Evolutionary conservation across 2,797 vertebrate genomes (phyloP), one percentile per base, ranked within the genome.

Genomic region (Pseudomugil gertrudae): DNA sequence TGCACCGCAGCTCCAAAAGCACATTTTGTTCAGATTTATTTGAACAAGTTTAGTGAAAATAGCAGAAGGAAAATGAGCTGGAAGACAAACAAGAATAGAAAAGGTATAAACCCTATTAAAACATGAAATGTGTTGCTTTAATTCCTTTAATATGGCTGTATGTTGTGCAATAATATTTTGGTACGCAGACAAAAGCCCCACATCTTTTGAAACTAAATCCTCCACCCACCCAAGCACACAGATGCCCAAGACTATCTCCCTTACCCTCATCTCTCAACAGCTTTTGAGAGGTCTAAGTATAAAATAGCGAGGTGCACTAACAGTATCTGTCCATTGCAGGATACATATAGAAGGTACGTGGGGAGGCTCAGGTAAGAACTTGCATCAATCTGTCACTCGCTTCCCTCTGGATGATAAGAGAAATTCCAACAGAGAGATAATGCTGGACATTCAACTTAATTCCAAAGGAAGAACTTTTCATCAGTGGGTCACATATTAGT

Each of bases 191-290:
- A 90, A 89, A 89, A 89, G 81, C 66, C 50, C 74, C 61, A 59
- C 92, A 90, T 89, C 90, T 87, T 69, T 55, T 91, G 95, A 95
- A 94, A 95, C 90, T 81, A 72, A 93, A 95, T 88, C 87, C 82
- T 45, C 43, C 83, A 90, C 87, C 91, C 91, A 87, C 87, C 90
- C 95, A 94, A 90, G 92, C 91, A 89, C 90, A 90, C 85, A 87
- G 91, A 92, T 90, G 92, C 92, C 93, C 93, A 69, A 92, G 92
- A 92, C 92, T 90, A 89, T 89, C 91, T 90, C 85, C 80, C 89
- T 90, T 90, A 92, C 89, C 80, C 84, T 82, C 59, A 79, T 96
- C 96, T 93, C 89, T 97, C 96, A 96, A 91, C 95, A 94, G 95
- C 95, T 93, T 92, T 95, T 95, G 92, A 95, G 93, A 87, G 86